Evolutionary conservation across 2,797 vertebrate genomes (phyloP).

Genomic region (Salmo trutta): DNA sequence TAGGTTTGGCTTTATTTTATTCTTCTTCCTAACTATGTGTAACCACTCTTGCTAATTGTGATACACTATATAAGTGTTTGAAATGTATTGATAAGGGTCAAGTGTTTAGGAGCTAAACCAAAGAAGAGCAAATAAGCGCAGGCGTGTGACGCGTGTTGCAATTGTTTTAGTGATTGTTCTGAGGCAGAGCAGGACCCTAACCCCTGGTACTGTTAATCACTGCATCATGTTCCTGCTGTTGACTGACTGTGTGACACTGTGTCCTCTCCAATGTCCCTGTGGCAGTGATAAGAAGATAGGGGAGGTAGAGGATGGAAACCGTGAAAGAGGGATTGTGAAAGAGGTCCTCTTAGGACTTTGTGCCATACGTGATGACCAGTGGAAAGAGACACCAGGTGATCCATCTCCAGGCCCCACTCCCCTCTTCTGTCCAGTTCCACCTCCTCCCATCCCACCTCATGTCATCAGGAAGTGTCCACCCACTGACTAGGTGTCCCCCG

Average conservation of each 20-base stretch:
- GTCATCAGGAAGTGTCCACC: neutral
- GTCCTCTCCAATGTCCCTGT: conserved; percentile 12
- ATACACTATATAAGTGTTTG: neutral
- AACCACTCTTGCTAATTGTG: neutral
- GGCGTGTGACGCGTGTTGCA: conserved; percentile 8
- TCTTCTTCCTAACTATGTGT: neutral
- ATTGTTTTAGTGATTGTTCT: neutral
- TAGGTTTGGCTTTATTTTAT: neutral
- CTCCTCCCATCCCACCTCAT: no score
- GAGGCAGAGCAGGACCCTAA: conserved; percentile 3
- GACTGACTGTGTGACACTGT: conserved; percentile 19
- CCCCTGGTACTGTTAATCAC: conserved; percentile 17
- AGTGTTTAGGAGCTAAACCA: neutral
- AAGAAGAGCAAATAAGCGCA: neutral
- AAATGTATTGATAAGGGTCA: neutral
- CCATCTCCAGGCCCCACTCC: conserved; percentile 23
- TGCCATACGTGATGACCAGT: conserved; percentile 16
- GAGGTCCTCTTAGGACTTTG: conserved; percentile 47
- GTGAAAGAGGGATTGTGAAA: conserved; percentile 29
- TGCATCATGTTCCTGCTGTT: conserved; percentile 15
- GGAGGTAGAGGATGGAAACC: neutral
- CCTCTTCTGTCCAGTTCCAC: neutral
- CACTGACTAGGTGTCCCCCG: neutral
- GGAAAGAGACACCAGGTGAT: conserved; percentile 30
- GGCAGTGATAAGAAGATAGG: conserved; percentile 40